Percentiles rank a stretch among this genome's conserved stretches.
phyloP scores from a whole-genome alignment of 2,888 invertebrate genomes.

The Harmothoe impar region DNA sequence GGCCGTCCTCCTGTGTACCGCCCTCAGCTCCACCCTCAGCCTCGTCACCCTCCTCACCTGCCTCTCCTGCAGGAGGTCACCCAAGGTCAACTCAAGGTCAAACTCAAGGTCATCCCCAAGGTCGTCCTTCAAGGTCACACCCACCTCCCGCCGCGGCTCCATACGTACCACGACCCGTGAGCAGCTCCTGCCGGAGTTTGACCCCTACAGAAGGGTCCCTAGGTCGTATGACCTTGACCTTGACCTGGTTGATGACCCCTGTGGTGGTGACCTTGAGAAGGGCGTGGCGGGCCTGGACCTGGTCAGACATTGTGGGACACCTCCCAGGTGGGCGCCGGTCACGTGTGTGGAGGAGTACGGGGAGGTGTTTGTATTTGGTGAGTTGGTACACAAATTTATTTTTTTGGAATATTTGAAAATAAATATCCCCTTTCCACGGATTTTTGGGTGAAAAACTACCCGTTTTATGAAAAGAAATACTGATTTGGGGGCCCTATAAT shows the following conservation, averaged over 20 bases:
- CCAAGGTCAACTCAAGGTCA: conserved; percentile 30
- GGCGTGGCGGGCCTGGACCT: conserved; percentile 2
- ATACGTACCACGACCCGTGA: background rate
- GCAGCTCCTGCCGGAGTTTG: background rate
- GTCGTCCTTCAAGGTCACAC: background rate
- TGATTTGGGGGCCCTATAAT: too few relatives aligned
- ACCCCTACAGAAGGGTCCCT: background rate
- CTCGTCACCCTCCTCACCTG: conserved; percentile 21
- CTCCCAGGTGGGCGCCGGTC: background rate
- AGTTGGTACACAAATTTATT: too few relatives aligned
- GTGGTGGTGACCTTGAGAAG: background rate
- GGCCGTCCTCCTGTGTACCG: conserved; percentile 45
- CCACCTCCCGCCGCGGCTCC: background rate
- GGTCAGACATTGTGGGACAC: background rate
- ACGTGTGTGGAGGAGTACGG: conserved; percentile 8
- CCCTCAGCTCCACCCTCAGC: background rate
- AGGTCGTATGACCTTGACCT: background rate
- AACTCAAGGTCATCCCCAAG: background rate
- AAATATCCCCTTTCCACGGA: too few relatives aligned
- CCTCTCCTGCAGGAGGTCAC: conserved; percentile 22
- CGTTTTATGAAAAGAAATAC: too few relatives aligned
- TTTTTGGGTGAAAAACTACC: too few relatives aligned
- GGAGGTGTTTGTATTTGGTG: background rate
- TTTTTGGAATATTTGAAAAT: too few relatives aligned
- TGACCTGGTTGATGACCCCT: background rate